phyloP scores from a whole-genome alignment of 2,888 invertebrate genomes.

The Noctua janthe region DNA sequence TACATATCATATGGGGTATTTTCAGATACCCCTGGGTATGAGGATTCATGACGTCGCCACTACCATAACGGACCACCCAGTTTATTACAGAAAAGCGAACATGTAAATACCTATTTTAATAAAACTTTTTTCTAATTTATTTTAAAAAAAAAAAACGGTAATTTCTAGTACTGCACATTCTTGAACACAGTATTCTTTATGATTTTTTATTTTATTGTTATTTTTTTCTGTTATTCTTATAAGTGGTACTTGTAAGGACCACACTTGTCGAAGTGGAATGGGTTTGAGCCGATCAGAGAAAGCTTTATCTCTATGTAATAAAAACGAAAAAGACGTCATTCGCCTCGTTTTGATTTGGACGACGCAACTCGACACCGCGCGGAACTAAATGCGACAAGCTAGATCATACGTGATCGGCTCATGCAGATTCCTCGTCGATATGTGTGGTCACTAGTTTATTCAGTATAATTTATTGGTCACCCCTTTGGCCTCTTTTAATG shows the following conservation, averaged over 20 bases:
- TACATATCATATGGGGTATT: no score
- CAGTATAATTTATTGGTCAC: neutral
- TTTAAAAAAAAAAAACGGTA: neutral
- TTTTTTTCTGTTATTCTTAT: neutral
- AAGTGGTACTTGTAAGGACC: neutral
- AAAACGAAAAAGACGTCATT: neutral
- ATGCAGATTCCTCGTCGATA: neutral
- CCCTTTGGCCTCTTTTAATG: neutral
- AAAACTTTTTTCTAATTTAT: neutral
- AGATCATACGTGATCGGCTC: neutral
- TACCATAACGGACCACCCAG: neutral
- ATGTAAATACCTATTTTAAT: neutral
- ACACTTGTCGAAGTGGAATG: neutral
- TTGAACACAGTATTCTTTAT: slow-evolving; percentile 23
- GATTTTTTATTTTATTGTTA: slow-evolving; percentile 7
- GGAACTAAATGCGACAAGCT: neutral
- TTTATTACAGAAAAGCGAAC: neutral
- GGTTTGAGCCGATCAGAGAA: neutral
- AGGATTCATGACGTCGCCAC: neutral
- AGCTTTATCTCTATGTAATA: neutral
- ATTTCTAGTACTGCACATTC: slow-evolving; percentile 11
- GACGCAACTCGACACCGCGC: neutral
- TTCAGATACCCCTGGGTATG: no score
- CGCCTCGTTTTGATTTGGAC: neutral
- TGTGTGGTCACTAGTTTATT: neutral